Conservation (phyloP, 1,140 invertebrate genomes). For the Procambarus clarkii region DNA sequence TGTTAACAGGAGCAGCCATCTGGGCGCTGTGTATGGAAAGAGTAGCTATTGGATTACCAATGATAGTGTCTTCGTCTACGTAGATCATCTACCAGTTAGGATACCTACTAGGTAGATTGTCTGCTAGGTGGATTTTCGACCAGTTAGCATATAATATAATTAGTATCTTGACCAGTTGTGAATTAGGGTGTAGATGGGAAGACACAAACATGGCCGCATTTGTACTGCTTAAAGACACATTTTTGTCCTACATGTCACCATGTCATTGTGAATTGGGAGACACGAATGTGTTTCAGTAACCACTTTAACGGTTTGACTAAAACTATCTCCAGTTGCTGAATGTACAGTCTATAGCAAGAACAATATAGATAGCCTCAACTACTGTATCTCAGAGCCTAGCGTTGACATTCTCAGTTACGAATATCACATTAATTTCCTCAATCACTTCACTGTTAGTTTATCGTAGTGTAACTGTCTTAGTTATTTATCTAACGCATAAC, state of each 20-base stretch:
- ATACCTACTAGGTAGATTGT: slow-evolving; percentile 31
- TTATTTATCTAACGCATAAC: background rate
- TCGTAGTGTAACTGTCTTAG: background rate
- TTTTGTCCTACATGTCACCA: slow-evolving; percentile 31
- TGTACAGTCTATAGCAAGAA: slow-evolving; percentile 8
- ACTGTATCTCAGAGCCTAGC: background rate
- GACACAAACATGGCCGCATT: slow-evolving; percentile 5
- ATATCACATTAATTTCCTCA: background rate
- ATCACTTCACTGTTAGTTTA: background rate
- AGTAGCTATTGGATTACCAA: slow-evolving; percentile 20
- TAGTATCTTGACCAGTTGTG: slow-evolving; percentile 26
- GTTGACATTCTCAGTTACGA: background rate
- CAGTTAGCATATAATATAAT: slow-evolving; percentile 27
- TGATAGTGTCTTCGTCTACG: slow-evolving; percentile 32
- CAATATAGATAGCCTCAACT: slow-evolving; percentile 17
- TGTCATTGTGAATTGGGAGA: slow-evolving; percentile 8
- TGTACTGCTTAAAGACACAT: slow-evolving; percentile 35
- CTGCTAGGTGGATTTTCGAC: slow-evolving; percentile 38
- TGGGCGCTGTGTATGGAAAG: slow-evolving; percentile 5
- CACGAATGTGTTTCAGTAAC: slow-evolving; percentile 14
- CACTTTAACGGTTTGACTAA: slow-evolving; percentile 27
- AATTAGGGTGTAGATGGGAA: slow-evolving; percentile 35
- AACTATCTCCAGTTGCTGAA: slow-evolving; percentile 27
- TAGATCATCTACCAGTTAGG: slow-evolving; percentile 33
- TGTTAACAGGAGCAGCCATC: background rate